phyloP scores from a whole-genome alignment of 1,140 invertebrate genomes.

The Euwallacea fornicatus region DNA sequence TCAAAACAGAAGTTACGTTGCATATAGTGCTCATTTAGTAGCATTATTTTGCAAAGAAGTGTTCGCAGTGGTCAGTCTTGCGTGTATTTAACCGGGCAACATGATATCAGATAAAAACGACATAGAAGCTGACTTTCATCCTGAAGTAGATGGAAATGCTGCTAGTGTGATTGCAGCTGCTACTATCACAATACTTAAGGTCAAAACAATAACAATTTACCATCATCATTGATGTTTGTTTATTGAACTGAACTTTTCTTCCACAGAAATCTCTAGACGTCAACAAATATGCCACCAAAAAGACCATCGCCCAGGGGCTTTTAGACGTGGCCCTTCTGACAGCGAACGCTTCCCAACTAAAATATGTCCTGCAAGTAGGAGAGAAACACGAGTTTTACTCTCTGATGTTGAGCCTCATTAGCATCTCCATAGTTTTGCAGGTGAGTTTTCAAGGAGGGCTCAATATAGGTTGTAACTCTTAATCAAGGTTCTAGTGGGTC shows the following conservation, averaged over 20 bases:
- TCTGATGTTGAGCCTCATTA: slow-evolving; percentile 77
- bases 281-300: slow-evolving; percentile 84
- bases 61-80: too few relatives aligned
- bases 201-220: neutral
- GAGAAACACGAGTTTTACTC: slow-evolving; percentile 81
- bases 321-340: slow-evolving; percentile 78
- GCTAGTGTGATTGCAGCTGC: neutral
- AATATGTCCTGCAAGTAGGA: slow-evolving; percentile 82
- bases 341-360: slow-evolving; percentile 85
- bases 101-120: neutral
- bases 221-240: neutral
- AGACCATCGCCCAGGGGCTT: slow-evolving; percentile 84
- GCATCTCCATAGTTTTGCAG: slow-evolving; percentile 84
- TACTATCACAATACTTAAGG: neutral
- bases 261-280: slow-evolving; percentile 69
- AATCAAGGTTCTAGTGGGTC: slow-evolving; percentile 55
- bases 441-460: slow-evolving; percentile 55
- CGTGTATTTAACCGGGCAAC: neutral
- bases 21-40: neutral
- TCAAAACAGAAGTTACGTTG: neutral
- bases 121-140: neutral
- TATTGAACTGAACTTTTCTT: slow-evolving; percentile 15
- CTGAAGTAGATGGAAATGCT: slow-evolving; percentile 6
- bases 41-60: neutral
- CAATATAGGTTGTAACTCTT: too few relatives aligned